Conservation (phyloP, 2,888 invertebrate species). For the Nemurella pictetii region DNA sequence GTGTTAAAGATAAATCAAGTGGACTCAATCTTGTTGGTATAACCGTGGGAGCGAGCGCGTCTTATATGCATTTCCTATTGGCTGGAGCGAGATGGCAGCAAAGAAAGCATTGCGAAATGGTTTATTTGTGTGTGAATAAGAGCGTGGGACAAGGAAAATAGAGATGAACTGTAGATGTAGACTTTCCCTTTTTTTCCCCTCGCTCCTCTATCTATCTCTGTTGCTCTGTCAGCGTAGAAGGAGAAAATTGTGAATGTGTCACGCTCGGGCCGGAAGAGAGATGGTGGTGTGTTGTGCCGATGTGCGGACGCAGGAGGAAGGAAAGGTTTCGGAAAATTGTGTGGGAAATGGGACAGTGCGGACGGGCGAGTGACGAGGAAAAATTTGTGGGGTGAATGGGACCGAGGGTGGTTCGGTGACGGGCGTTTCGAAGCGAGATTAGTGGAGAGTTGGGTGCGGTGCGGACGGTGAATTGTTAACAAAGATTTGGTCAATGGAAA, state of each 20-base stretch:
- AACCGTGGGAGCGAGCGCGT: conserved; percentile 9
- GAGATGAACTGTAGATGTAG: neutral
- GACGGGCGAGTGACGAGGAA: too few relatives aligned
- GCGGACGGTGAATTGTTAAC: neutral
- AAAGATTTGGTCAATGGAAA: too few relatives aligned
- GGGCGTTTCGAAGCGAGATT: neutral
- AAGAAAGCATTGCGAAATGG: neutral
- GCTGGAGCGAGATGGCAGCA: neutral
- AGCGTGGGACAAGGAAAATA: neutral
- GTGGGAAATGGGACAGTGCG: neutral
- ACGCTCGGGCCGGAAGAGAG: neutral
- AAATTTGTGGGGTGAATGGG: neutral
- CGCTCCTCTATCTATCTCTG: too few relatives aligned
- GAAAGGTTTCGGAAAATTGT: neutral
- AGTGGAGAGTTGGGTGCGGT: neutral
- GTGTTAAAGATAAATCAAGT: conserved; percentile 21
- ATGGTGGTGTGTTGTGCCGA: neutral
- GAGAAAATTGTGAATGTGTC: neutral
- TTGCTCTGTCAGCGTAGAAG: neutral
- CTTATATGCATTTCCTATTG: neutral
- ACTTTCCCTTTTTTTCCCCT: neutral
- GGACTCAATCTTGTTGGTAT: conserved; percentile 24
- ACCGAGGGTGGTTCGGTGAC: too few relatives aligned
- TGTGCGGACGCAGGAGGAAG: neutral
- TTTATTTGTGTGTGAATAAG: neutral